Evolutionary conservation across 35 echinoderm and acorn worm species (phyloP), one percentile per base, ranked within the genome.

Genomic region (Chiridota heheva): DNA sequence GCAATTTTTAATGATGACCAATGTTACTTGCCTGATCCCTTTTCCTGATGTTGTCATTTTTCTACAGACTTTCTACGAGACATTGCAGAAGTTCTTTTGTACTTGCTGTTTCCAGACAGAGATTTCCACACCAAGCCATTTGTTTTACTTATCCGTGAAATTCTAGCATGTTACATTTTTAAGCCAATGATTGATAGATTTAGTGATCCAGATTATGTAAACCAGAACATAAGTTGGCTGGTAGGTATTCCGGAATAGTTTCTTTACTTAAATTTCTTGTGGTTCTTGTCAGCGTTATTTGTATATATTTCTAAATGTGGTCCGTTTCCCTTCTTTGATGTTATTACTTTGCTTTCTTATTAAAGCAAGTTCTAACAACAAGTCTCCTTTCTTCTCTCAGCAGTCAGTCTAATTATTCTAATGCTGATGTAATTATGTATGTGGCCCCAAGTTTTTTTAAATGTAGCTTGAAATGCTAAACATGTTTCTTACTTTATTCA

Each of bases 71-170:
- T 90, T 40, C 88, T 96, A 42, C 69, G 77, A 79, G 69, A 81
- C 63, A 72, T 96, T 13, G 62, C 58, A 20, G 93, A 96, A 73
- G 64, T 96, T 24, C 55, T 96, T 58, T 70, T 91, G 25, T 96
- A 90, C 43, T 63, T 96, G 36, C 68, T 96, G 20, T 38, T 96
- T 15, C 93, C 93, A 29, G 83, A 85, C 12, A 48, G 78, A 10
- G 93, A 96, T 76, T 96, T 96, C 62, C 78, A 90, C n/a, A 90
- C 78, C 44, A 96, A 96, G 58, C 93, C 88, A n/a, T 88, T 96
- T 32, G 41, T 77, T 45, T 91, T 87, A 38, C 62, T 90, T 22
- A 67, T 96, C 15, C 78, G 93, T 27, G 93, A 96, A 35, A 78
- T 88, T 35, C 58, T 96, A 62, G 93, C 84, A 17, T 86, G 73